Evolutionary conservation across 1,140 invertebrate species (phyloP).

Genomic region (Berghia stephanieae): DNA sequence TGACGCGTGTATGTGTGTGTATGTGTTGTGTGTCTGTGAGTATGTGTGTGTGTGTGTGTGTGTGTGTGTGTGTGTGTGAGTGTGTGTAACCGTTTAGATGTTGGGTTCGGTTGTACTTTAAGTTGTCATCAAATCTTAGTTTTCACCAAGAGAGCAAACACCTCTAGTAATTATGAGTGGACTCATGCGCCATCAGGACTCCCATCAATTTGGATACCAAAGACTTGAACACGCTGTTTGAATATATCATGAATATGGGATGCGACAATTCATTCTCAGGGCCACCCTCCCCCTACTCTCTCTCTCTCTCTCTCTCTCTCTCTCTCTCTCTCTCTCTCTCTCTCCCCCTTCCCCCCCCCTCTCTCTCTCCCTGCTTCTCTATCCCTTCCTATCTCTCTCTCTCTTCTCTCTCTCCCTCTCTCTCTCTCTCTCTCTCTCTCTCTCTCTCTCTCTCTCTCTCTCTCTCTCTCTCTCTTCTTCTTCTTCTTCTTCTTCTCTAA

Average conservation of each 20-base stretch:
- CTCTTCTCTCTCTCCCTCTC: constrained; percentile 15
- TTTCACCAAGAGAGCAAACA: background rate
- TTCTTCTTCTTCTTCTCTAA: too few relatives aligned
- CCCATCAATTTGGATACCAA: background rate
- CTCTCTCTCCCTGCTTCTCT: background rate
- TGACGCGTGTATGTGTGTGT: too few relatives aligned
- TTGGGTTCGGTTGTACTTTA: background rate
- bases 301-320: constrained; percentile 23
- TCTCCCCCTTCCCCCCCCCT: background rate
- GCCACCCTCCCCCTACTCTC: constrained; percentile 5
- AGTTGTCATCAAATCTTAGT: constrained; percentile 1
- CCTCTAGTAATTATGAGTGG: background rate
- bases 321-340: constrained; percentile 13
- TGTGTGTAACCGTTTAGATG: background rate
- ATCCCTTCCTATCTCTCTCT: background rate
- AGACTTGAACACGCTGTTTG: background rate
- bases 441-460: constrained; percentile 29
- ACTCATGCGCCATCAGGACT: background rate
- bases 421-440: constrained; percentile 32
- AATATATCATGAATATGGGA: too few relatives aligned
- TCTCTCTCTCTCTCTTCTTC: constrained; percentile 21
- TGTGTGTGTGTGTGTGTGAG: constrained; percentile 7
- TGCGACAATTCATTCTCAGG: background rate
- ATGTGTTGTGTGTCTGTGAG: too few relatives aligned
- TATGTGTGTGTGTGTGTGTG: constrained; percentile 14